Conservation (phyloP, 2,113 vertebrate species). For the Pollachius pollachius region DNA sequence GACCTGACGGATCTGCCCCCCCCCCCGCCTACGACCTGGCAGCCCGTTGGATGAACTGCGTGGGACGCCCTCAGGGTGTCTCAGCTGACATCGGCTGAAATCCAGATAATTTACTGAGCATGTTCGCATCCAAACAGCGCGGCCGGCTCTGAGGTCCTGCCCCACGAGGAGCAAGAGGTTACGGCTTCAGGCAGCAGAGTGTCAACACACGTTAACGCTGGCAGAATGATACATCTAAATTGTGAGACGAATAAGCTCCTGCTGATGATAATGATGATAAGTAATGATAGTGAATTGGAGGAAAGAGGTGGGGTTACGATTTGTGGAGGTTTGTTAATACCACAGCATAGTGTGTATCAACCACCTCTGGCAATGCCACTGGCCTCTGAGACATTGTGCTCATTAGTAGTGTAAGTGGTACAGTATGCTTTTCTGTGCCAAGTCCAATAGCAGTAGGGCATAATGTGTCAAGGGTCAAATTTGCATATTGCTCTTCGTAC, state of each 20-base stretch:
- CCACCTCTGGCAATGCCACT: constrained; percentile 46
- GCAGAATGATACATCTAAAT: constrained; percentile 55
- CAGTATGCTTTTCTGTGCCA: constrained; percentile 47
- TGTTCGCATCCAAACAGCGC: constrained; percentile 20
- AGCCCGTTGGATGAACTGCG: constrained; percentile 34
- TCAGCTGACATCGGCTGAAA: constrained; percentile 29
- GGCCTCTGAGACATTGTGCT: constrained; percentile 52
- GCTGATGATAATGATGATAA: constrained; percentile 24
- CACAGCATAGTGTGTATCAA: constrained; percentile 22
- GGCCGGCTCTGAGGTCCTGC: constrained; percentile 2
- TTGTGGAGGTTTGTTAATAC: constrained; percentile 42
- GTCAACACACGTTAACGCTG: constrained; percentile 60
- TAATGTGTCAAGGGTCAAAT: constrained; percentile 1
- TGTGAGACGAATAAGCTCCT: constrained; percentile 25
- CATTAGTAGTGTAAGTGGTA: constrained; percentile 57
- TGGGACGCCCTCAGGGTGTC: constrained; percentile 28
- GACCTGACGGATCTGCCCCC: constrained; percentile 22
- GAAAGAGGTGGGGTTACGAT: constrained; percentile 21
- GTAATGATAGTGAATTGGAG: too few species aligned
- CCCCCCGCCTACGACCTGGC: constrained; percentile 22
- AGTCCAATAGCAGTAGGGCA: constrained; percentile 39
- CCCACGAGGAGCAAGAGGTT: constrained; percentile 28
- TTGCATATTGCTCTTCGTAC: too few species aligned
- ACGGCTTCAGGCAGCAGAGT: constrained; percentile 40
- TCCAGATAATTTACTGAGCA: constrained; percentile 49